Evolutionary conservation across 2,797 vertebrate species (phyloP).

Genomic region (Percopsis omiscomaycus): DNA sequence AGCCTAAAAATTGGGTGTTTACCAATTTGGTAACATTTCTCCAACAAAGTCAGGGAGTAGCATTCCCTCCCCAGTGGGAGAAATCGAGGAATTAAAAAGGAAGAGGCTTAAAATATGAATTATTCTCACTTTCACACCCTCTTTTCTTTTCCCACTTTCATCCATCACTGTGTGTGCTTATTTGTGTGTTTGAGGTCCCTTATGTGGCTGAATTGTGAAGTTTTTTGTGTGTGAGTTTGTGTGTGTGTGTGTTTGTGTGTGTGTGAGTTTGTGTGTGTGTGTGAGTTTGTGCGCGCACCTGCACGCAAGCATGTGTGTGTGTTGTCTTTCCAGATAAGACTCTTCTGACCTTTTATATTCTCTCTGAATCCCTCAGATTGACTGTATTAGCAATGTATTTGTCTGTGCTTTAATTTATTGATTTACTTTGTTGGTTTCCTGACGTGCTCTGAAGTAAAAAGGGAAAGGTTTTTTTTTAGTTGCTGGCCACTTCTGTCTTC

Average conservation of each 20-base stretch:
- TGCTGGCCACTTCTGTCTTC: too few relatives aligned
- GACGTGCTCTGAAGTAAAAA: too few relatives aligned
- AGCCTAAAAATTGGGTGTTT: slow-evolving; percentile 41
- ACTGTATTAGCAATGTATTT: slow-evolving; percentile 25
- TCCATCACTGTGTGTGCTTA: slow-evolving; percentile 12
- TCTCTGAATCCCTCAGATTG: slow-evolving; percentile 50
- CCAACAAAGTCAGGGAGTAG: slow-evolving; percentile 19
- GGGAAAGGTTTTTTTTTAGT: too few relatives aligned
- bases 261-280: slow-evolving; percentile 27
- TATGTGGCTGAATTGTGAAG: not conserved
- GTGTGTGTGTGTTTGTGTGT: slow-evolving; percentile 28
- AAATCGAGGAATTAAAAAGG: slow-evolving; percentile 48
- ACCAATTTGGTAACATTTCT: slow-evolving; percentile 46
- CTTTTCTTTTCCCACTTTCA: slow-evolving; percentile 22
- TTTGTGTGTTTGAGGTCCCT: not conserved
- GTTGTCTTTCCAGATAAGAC: slow-evolving; percentile 45
- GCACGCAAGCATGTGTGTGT: slow-evolving; percentile 13
- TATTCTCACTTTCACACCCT: slow-evolving; percentile 17
- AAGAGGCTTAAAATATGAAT: slow-evolving; percentile 47
- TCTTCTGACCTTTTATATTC: slow-evolving; percentile 44
- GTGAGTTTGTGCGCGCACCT: not conserved
- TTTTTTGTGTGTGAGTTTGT: slow-evolving; percentile 22
- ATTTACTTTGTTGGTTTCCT: not conserved
- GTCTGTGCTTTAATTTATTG: slow-evolving; percentile 2
- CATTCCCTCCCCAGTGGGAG: slow-evolving; percentile 25